Conservation (phyloP, 1,140 invertebrate genomes). For the Micrasema minimum region DNA sequence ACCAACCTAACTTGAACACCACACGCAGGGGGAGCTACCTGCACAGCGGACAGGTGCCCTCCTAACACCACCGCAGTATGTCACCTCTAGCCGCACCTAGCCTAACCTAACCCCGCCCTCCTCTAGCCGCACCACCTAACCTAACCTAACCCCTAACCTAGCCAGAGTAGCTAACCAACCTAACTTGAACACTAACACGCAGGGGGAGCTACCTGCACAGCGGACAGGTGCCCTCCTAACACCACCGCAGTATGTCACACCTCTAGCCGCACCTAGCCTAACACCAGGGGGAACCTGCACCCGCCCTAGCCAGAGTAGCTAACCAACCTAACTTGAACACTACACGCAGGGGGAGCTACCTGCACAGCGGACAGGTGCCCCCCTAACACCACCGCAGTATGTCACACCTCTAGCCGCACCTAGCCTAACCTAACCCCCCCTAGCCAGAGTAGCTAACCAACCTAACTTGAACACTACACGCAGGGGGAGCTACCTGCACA, state of each 20-base stretch:
- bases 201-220: conserved; percentile 84
- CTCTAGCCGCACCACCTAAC: too few species aligned
- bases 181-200: conserved; percentile 73
- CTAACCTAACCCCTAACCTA: too few species aligned
- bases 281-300: not conserved
- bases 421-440: not conserved
- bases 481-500: conserved; percentile 67
- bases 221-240: conserved; percentile 48
- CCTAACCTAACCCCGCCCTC: not conserved
- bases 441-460: too few species aligned
- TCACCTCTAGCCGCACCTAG: conserved; percentile 16
- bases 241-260: conserved; percentile 31
- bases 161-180: too few species aligned
- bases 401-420: conserved; percentile 20
- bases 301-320: not conserved
- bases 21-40: conserved; percentile 67
- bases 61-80: conserved; percentile 39
- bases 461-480: not conserved
- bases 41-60: conserved; percentile 51
- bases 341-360: conserved; percentile 66
- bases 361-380: conserved; percentile 54
- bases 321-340: not conserved
- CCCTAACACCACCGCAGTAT: conserved; percentile 28
- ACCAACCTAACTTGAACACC: not conserved
- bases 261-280: conserved; percentile 17